Percentiles rank a stretch among this genome's conserved stretches.
phyloP scores from a whole-genome alignment of 2,797 vertebrate genomes.

The Galagoides demidoff region DNA sequence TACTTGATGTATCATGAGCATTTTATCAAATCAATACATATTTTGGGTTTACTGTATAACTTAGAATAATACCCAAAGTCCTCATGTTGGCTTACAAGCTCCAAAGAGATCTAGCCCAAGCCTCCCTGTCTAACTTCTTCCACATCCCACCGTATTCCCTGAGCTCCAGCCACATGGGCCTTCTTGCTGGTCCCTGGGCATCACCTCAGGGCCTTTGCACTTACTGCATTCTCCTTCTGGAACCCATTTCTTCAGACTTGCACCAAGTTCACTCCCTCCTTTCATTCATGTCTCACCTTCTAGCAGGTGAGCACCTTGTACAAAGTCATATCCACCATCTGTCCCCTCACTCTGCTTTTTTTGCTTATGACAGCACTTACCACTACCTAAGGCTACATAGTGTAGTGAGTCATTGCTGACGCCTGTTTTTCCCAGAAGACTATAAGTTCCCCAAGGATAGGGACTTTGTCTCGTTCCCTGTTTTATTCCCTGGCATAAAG shows the following conservation, averaged over 20 bases:
- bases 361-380: neutral
- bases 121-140: neutral
- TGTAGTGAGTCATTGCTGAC: neutral
- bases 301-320: neutral
- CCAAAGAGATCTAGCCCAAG: neutral
- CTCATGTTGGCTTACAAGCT: neutral
- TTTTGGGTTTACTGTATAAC: neutral
- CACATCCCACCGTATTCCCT: neutral
- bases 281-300: neutral
- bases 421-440: neutral
- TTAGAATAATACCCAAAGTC: constrained; percentile 2
- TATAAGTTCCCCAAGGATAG: neutral
- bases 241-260: neutral
- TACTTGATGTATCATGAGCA: neutral
- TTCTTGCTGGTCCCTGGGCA: neutral
- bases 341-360: neutral
- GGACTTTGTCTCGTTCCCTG: neutral
- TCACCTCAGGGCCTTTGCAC: neutral
- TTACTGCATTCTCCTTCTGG: neutral
- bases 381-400: neutral
- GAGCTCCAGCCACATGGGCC: neutral
- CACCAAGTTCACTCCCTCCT: neutral
- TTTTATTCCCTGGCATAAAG: neutral
- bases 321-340: neutral
- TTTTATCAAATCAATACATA: neutral